Conservation (phyloP, 2,113 vertebrate genomes). For the Rhinolophus sinicus region DNA sequence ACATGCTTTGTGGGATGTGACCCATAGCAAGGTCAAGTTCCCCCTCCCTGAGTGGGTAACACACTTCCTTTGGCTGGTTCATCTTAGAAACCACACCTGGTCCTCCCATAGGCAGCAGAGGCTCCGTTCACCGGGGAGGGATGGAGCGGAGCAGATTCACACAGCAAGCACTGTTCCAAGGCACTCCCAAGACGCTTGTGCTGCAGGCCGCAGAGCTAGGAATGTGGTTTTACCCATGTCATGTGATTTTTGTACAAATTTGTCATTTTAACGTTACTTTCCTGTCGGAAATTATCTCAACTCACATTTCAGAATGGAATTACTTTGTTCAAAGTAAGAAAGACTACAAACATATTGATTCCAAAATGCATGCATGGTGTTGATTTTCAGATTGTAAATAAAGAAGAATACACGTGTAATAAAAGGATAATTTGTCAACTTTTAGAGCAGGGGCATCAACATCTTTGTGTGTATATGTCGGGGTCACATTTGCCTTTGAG, state of each 20-base stretch:
- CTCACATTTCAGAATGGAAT: neutral
- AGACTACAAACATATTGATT: neutral
- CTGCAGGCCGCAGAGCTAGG: neutral
- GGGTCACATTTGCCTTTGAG: neutral
- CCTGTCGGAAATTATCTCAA: neutral
- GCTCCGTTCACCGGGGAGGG: neutral
- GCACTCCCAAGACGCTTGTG: rapidly evolving
- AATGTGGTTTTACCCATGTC: neutral
- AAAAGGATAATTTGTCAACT: neutral
- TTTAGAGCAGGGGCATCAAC: neutral
- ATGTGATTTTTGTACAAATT: neutral
- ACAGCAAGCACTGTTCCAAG: rapidly evolving
- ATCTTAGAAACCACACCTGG: neutral
- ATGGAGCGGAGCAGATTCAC: rapidly evolving
- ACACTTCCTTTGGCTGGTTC: neutral
- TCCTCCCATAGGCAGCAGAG: neutral
- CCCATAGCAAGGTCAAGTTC: neutral
- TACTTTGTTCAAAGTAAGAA: neutral
- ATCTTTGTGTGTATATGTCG: neutral
- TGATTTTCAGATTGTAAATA: neutral
- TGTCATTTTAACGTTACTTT: neutral
- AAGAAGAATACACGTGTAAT: neutral
- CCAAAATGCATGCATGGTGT: neutral
- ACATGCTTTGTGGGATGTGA: neutral
- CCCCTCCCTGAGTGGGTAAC: neutral